Percentiles rank a stretch among this genome's conserved stretches.
Conservation (phyloP, 2,113 vertebrate species). For the Equus przewalskii region DNA sequence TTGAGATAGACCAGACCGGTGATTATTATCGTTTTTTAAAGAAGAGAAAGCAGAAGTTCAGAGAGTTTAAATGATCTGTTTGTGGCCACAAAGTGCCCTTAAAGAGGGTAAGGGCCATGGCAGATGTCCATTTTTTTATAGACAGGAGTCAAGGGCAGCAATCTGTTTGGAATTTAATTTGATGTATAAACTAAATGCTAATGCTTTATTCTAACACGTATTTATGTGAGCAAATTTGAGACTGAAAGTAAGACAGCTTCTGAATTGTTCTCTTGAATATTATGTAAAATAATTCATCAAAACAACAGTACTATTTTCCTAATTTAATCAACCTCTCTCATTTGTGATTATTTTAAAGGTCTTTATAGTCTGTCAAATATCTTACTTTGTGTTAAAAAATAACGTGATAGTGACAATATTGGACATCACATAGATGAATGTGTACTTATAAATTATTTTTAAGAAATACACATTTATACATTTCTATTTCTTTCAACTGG, state of each 20-base stretch:
- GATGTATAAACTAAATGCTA: not conserved
- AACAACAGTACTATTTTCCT: not conserved
- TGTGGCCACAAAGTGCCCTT: not conserved
- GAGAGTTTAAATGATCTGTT: not conserved
- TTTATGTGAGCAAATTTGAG: not conserved
- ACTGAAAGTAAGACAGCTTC: not conserved
- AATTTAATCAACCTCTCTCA: not conserved
- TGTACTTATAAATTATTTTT: not conserved
- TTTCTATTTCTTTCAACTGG: not conserved
- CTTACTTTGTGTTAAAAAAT: not conserved
- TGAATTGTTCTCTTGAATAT: not conserved
- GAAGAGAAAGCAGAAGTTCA: not conserved
- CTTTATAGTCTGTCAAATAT: not conserved
- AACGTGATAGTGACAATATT: not conserved
- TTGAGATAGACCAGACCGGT: not conserved
- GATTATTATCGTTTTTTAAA: not conserved
- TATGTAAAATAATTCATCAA: not conserved
- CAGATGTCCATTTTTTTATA: not conserved
- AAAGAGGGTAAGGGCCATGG: not conserved
- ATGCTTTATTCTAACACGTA: not conserved
- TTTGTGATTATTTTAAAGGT: not conserved
- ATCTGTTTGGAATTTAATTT: slow-evolving; percentile 1
- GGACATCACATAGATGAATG: not conserved
- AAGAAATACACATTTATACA: not conserved
- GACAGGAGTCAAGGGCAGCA: not conserved